Percentiles rank a stretch among this genome's conserved stretches.
phyloP scores from a whole-genome alignment of 2,113 vertebrate species.

The Grantiella picta region DNA sequence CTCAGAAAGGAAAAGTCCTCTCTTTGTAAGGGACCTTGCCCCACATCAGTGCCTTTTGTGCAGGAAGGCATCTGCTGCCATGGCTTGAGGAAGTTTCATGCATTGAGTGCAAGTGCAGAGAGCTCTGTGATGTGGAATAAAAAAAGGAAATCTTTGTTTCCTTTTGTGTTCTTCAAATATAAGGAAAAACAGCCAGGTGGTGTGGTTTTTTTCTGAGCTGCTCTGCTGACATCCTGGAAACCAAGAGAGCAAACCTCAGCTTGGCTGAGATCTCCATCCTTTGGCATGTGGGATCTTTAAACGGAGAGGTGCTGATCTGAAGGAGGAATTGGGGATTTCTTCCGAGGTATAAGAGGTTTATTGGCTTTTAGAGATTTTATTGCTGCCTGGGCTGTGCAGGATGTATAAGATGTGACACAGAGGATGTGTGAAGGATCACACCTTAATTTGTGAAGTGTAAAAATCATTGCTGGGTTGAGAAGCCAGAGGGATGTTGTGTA shows the following conservation, averaged over 20 bases:
- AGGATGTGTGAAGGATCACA: neutral
- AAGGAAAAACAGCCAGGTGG: neutral
- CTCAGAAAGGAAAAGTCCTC: neutral
- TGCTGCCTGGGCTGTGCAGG: neutral
- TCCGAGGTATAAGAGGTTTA: neutral
- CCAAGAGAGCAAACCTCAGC: neutral
- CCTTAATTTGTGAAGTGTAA: neutral
- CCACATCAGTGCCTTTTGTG: neutral
- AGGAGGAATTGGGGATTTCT: neutral
- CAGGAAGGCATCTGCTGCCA: neutral
- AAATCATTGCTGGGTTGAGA: neutral
- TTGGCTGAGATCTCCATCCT: neutral
- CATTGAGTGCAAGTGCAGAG: neutral
- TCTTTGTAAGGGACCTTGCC: neutral
- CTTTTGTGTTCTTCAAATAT: neutral
- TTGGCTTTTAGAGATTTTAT: neutral
- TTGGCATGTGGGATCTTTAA: neutral
- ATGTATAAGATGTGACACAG: neutral
- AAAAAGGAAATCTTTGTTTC: neutral
- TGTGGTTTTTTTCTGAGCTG: neutral
- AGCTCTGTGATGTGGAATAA: neutral
- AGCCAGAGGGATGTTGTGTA: neutral
- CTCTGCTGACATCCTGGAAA: neutral
- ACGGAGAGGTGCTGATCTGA: neutral
- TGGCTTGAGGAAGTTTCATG: neutral